Conservation (phyloP, 2,888 invertebrate genomes). For the Melanophora roralis region DNA sequence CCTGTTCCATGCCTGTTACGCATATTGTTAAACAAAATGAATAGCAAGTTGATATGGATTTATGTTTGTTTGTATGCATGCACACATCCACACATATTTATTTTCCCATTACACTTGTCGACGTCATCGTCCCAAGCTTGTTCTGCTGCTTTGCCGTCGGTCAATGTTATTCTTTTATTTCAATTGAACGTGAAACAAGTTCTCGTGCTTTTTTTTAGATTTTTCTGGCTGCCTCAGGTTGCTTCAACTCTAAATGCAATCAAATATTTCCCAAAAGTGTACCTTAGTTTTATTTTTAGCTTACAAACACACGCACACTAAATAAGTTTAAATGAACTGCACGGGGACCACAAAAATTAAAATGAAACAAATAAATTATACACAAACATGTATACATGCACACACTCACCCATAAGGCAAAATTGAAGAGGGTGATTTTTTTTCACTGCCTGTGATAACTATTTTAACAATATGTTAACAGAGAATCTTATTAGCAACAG, state of each 20-base stretch:
- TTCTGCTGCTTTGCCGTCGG: constrained; percentile 54
- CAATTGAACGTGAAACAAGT: constrained; percentile 41
- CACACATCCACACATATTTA: constrained; percentile 33
- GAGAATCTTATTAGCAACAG: constrained; percentile 66
- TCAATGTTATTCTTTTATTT: constrained; percentile 66
- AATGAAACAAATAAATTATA: constrained; percentile 68
- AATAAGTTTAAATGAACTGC: constrained; percentile 67
- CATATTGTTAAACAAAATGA: constrained; percentile 18
- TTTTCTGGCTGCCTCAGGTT: constrained; percentile 45
- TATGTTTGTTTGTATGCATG: too few species aligned
- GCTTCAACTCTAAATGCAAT: neutral
- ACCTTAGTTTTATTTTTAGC: constrained; percentile 66
- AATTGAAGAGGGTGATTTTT: constrained; percentile 63
- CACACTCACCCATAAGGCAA: too few species aligned
- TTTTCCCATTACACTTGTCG: constrained; percentile 60
- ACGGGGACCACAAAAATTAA: constrained; percentile 71
- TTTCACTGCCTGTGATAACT: constrained; percentile 50
- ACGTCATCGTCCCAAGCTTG: constrained; percentile 57
- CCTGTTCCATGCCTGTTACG: constrained; percentile 64
- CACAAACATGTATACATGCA: too few species aligned
- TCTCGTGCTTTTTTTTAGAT: constrained; percentile 30
- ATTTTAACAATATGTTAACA: constrained; percentile 76
- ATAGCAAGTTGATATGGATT: neutral
- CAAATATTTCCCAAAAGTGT: constrained; percentile 74
- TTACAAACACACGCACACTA: constrained; percentile 41